Evolutionary conservation across 2,888 invertebrate genomes (phyloP), one percentile per base, ranked within the genome.

Genomic region (Ophion costatus): DNA sequence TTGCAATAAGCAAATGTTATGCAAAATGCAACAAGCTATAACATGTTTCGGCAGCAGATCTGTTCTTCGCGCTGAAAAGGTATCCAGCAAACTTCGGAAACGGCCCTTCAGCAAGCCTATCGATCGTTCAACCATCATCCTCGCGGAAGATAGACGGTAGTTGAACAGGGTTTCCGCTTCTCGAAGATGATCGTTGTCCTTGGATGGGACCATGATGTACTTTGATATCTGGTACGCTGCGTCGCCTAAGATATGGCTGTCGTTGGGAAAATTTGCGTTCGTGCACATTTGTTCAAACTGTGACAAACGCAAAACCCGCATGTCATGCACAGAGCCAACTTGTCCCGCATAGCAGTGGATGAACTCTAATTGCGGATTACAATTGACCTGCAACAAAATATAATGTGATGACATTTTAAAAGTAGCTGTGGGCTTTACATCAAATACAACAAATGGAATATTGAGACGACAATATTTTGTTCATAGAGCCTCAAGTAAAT

Each of bases 121-220:
- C 24, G 75, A 45, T 51, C 81, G 59, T 70, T 82, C 81, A n/a
- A 82, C 33, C 73, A 78, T 78, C 57, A 78, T 74, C 22, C 82
- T 51, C 3, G 82, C 17, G 2, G 45, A 5, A 2, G 82, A 73
- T 17, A 70, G 78, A 64, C 45, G 38, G 5, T 20, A 45, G 29
- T 82, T 82, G 51, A 33, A 82, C 10, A 14, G 24, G 4, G 38
- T 56, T 33, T 24, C 11, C 22, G 56, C 73, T 29, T 42, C 42
- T 33, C 24, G 22, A 9, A 82, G 22, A 69, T 82, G 64, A 45
- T 61, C 24, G 2, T 24, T 24, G 24, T 24, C 24, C 24, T 24
- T 24, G 24, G 2, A 24, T 24, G 24, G 24, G 1, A 24, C 24
- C 24, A 24, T 24, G 24, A 24, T 24, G 24, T 24, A 24, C 24